Conservation (phyloP, 1,140 invertebrate genomes). For the Amyelois transitella region DNA sequence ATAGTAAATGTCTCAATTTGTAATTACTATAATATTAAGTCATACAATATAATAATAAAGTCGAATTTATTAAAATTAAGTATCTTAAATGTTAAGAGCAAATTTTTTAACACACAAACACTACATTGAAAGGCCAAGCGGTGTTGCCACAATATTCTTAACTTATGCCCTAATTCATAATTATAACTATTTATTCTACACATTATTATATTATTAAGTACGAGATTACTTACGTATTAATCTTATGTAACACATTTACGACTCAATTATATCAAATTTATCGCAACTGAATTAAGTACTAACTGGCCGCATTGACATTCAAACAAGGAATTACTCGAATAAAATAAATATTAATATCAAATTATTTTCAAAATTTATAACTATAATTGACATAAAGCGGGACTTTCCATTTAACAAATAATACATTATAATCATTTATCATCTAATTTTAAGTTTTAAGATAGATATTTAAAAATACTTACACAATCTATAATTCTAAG, state of each 20-base stretch:
- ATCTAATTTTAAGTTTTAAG: no score
- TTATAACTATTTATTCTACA: constrained; percentile 28
- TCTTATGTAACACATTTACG: constrained; percentile 21
- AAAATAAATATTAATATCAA: constrained; percentile 23
- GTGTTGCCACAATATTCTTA: constrained; percentile 66
- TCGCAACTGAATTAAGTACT: constrained; percentile 1
- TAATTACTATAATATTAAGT: constrained; percentile 40
- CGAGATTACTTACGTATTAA: constrained; percentile 35
- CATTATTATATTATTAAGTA: constrained; percentile 29
- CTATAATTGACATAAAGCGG: constrained; percentile 70
- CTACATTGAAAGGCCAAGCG: constrained; percentile 73
- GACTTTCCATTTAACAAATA: constrained; percentile 28
- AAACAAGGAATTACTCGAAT: constrained; percentile 33
- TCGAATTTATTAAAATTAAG: constrained; percentile 44
- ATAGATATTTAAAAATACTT: no score
- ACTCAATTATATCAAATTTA: constrained; percentile 3
- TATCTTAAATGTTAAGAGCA: constrained; percentile 32
- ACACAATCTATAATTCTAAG: constrained; percentile 8
- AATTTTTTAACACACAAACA: constrained; percentile 58
- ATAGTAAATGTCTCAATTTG: constrained; percentile 52
- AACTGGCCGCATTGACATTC: constrained; percentile 26
- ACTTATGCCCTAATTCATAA: constrained; percentile 23
- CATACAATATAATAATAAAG: constrained; percentile 40
- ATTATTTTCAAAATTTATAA: constrained; percentile 36
- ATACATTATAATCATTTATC: no score